These are phyloP conservation scores for Origma solitaria DNA, from an alignment of 2,113 vertebrate genomes.

Conservation along the genomic window DNA sequence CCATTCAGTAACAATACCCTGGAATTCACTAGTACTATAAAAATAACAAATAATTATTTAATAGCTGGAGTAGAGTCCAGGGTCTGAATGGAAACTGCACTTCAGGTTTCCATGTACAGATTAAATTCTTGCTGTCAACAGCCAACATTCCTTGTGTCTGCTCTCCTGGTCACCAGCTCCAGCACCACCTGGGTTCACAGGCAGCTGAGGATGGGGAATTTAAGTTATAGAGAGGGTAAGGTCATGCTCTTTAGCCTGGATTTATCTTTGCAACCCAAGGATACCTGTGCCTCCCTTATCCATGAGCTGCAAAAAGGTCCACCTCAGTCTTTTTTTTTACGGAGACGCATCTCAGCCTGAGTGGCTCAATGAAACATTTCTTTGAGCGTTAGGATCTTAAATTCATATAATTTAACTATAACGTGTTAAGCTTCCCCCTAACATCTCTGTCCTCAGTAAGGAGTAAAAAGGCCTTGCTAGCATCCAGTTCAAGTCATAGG, in stretches of 20 bases:
- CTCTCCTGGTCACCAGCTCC: background rate
- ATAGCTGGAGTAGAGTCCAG: background rate
- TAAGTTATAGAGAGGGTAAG: background rate
- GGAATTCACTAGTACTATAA: background rate
- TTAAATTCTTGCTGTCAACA: background rate
- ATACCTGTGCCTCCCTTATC: no score
- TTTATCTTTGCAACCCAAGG: no score
- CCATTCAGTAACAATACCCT: conserved; percentile 9
- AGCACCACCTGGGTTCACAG: background rate
- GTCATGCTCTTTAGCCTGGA: background rate
- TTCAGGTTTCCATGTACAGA: background rate
- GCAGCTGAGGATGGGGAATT: background rate
- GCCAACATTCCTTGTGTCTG: background rate
- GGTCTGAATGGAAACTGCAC: background rate
- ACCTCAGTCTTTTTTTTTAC: no score
- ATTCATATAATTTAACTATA: no score
- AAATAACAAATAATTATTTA: conserved; percentile 20
- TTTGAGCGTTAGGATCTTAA: no score
- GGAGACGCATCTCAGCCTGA: no score
- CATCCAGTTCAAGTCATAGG: no score
- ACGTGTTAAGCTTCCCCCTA: no score
- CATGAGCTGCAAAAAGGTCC: no score
- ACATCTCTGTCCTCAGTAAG: no score
- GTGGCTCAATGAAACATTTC: no score
- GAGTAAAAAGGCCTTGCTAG: no score